Evolutionary conservation across 2,888 invertebrate species (phyloP).

Genomic region (Horisme vitalbata): DNA sequence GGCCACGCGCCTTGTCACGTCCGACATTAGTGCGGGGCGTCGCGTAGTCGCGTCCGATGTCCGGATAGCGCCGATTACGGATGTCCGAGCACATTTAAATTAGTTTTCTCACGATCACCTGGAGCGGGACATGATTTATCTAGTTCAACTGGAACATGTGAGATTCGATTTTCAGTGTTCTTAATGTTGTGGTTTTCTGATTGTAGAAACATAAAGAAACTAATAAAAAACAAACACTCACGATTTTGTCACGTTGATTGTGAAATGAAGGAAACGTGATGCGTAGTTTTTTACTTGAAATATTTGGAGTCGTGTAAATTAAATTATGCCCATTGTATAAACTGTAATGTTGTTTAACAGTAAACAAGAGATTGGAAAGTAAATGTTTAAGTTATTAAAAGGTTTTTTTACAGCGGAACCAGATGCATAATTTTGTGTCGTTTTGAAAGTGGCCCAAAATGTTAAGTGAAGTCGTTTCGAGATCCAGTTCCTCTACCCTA

Average conservation of each 20-base stretch:
- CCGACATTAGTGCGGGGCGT: slow-evolving; percentile 35
- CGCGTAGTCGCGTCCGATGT: slow-evolving; percentile 23
- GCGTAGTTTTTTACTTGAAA: not conserved
- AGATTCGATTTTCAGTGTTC: not conserved
- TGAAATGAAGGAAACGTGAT: slow-evolving; percentile 13
- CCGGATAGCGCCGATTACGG: slow-evolving; percentile 31
- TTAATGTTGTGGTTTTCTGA: not conserved
- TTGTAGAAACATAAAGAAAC: no score
- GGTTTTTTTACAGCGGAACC: not conserved
- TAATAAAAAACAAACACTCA: slow-evolving; percentile 1
- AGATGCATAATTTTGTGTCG: slow-evolving; percentile 2
- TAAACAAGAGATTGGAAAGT: no score
- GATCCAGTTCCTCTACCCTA: slow-evolving; percentile 13
- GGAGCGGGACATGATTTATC: slow-evolving; percentile 24
- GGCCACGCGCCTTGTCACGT: slow-evolving; percentile 43
- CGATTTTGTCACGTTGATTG: slow-evolving; percentile 4
- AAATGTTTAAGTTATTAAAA: not conserved
- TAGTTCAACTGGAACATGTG: slow-evolving; percentile 11
- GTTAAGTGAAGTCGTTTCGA: slow-evolving; percentile 5
- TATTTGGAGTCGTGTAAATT: not conserved
- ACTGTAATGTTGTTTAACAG: no score
- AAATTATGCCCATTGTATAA: not conserved
- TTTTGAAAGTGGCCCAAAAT: slow-evolving; percentile 17
- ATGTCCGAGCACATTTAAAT: slow-evolving; percentile 33
- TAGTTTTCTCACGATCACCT: slow-evolving; percentile 35